Evolutionary conservation across 1,140 invertebrate genomes (phyloP).

Genomic region (Mercenaria mercenaria): DNA sequence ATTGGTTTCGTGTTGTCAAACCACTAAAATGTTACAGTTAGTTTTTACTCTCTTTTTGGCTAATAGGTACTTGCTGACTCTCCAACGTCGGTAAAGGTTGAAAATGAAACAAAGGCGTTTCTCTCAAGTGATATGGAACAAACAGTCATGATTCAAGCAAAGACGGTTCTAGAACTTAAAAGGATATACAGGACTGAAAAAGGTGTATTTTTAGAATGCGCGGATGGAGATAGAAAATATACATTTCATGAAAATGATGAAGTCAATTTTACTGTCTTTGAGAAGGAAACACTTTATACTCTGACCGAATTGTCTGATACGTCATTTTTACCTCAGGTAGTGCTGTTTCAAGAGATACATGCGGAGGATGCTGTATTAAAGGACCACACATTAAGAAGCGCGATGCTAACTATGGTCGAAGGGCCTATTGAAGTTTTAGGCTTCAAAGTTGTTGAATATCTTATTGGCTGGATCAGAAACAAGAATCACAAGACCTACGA

Average conservation of each 20-base stretch:
- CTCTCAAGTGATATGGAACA: not conserved
- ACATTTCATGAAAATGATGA: not conserved
- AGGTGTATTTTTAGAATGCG: not conserved
- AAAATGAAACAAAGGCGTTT: not conserved
- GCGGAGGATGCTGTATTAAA: not conserved
- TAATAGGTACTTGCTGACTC: not conserved
- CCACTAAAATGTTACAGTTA: too few species aligned
- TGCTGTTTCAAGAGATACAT: not conserved
- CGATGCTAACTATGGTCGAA: not conserved
- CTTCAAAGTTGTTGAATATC: not conserved
- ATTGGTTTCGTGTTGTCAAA: too few species aligned
- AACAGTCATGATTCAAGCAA: not conserved
- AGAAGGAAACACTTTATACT: not conserved
- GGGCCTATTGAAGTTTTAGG: not conserved
- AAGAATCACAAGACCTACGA: not conserved
- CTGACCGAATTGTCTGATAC: not conserved
- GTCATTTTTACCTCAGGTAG: not conserved
- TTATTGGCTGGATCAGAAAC: not conserved
- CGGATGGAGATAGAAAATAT: not conserved
- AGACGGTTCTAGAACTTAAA: not conserved
- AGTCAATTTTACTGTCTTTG: not conserved
- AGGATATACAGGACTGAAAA: not conserved
- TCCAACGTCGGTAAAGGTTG: not conserved
- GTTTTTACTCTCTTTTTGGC: too few species aligned
- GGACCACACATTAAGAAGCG: not conserved